Base-by-base conservation (phyloP, 2,113 vertebrate species). In the Onychostoma macrolepis region DNA sequence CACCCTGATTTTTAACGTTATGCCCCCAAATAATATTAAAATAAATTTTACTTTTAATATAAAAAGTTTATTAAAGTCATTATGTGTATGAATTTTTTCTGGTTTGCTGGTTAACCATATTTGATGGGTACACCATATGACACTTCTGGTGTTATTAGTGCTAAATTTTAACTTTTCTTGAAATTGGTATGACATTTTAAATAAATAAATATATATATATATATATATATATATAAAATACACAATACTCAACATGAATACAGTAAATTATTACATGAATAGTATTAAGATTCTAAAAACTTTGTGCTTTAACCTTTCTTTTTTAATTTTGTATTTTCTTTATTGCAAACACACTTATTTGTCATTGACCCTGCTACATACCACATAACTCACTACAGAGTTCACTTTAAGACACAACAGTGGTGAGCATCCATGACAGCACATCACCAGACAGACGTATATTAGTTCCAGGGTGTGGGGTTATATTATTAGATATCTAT, bases 401-500 rank as follows among this genome's bases (percentile, higher is more conserved):
- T 24, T 74, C 36, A 74, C 71, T 74, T 74, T n/a, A n/a, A 74
- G 71, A 61, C 12, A 24, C 28, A 61, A 61, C 17, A 6, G 10
- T n/a, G 19, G 50, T 80, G 13, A 21, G 21, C 12, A 65, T 76
- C 67, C 71, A 74, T 41, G 30, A 48, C 65, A 74, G 43, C 24
- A 65, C n/a, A 82, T 21, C 41, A 67, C 61, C 50, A n/a, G 79
- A 81, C 75, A 74, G 45, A 30, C 43, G n/a, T 88, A 86, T 84
- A 77, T 86, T 58, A 45, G 71, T 89, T 78, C 38, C 75, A 85
- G 87, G 80, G 69, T 88, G 85, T 84, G 72, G 71, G 43, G 58
- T 36, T 67, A 79, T 85, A 90, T 87, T 87, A 86, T 87, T 84
- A 90, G 72, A 61, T n/a, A 86, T 63, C 21, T 61, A 50, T 45